Conservation (phyloP, 2,888 invertebrate genomes). For the Amblyjoppa proteus region DNA sequence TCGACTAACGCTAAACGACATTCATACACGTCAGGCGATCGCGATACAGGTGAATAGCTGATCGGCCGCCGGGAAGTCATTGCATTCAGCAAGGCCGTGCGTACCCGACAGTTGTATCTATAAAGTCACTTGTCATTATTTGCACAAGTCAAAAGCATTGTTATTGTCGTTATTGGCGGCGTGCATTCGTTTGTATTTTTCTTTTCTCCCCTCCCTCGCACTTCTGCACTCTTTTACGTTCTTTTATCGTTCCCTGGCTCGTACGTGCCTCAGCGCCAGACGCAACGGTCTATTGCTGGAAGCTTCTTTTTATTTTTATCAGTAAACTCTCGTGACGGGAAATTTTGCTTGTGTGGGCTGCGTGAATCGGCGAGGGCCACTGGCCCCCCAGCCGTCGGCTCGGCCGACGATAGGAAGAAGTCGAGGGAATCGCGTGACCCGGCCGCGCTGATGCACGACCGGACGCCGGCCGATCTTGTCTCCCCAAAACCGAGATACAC, state of each 20-base stretch:
- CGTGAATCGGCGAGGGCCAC: neutral
- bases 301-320: neutral
- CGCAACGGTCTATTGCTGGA: slow-evolving; percentile 14
- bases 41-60: slow-evolving; percentile 35
- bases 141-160: slow-evolving; percentile 25
- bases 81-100: slow-evolving; percentile 39
- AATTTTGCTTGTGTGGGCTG: slow-evolving; percentile 16
- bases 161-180: slow-evolving; percentile 25
- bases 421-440: slow-evolving; percentile 28
- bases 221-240: slow-evolving; percentile 7
- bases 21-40: slow-evolving; percentile 31
- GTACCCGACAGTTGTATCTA: slow-evolving; percentile 30
- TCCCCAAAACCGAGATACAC: too few relatives aligned
- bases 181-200: neutral
- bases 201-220: neutral
- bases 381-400: neutral
- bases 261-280: slow-evolving; percentile 38
- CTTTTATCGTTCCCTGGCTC: neutral
- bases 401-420: slow-evolving; percentile 19
- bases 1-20: slow-evolving; percentile 1
- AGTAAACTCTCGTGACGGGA: neutral
- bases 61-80: slow-evolving; percentile 29
- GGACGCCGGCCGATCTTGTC: neutral
- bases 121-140: slow-evolving; percentile 42
- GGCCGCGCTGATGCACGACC: neutral